phyloP scores from a whole-genome alignment of 1,140 invertebrate genomes.

The Mercenaria mercenaria region DNA sequence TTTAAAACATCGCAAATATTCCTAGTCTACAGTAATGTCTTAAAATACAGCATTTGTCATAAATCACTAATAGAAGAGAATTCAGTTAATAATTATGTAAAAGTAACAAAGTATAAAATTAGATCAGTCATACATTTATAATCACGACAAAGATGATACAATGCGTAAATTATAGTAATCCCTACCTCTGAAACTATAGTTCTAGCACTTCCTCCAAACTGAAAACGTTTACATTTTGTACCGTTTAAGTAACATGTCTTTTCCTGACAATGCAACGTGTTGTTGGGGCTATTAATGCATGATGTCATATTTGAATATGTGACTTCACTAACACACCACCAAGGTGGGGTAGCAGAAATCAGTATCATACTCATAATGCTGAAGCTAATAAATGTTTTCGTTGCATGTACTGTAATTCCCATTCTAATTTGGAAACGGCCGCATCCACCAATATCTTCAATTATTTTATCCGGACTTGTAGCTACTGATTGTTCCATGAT shows the following conservation, averaged over 20 bases:
- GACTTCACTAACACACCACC: not conserved
- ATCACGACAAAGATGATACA: no score
- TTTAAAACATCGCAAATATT: no score
- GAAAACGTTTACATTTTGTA: not conserved
- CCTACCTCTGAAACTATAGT: conserved; percentile 27
- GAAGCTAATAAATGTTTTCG: not conserved
- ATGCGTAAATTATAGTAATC: no score
- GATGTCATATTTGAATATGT: not conserved
- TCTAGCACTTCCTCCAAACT: conserved; percentile 1
- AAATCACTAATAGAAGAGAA: not conserved
- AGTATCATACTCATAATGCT: not conserved
- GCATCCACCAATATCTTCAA: conserved; percentile 41
- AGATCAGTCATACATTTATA: no score
- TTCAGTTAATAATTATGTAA: not conserved
- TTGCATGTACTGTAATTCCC: not conserved
- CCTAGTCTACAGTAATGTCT: no score
- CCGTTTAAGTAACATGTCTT: not conserved
- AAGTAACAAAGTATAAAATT: not conserved
- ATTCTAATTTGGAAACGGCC: conserved; percentile 5
- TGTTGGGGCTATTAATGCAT: not conserved
- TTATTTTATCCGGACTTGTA: conserved; percentile 10
- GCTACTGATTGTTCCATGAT: not conserved
- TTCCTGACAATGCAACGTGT: not conserved
- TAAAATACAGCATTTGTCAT: not conserved
- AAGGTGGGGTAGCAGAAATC: not conserved